Evolutionary conservation across 2,113 vertebrate genomes (phyloP).

Genomic region (Psilopsiagon aymara): DNA sequence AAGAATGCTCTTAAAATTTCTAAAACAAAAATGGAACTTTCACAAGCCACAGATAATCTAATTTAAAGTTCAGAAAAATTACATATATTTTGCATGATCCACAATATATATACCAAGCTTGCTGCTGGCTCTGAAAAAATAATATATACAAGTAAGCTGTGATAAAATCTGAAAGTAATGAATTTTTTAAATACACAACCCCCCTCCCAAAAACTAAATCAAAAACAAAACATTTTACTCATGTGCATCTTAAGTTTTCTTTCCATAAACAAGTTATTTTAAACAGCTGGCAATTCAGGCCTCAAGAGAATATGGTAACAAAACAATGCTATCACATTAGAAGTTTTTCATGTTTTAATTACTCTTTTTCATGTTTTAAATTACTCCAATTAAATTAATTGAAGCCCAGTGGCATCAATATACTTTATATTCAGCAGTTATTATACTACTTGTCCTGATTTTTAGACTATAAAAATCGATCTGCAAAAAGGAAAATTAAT

Average conservation of each 20-base stretch:
- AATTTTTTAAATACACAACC: neutral
- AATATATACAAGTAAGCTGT: neutral
- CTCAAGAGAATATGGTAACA: neutral
- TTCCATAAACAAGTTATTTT: neutral
- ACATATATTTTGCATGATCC: neutral
- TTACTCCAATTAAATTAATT: neutral
- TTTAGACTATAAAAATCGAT: neutral
- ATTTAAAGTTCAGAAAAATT: neutral
- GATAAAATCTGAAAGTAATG: neutral
- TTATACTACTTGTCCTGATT: neutral
- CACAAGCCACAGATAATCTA: neutral
- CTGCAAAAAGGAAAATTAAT: neutral
- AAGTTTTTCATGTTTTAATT: constrained; percentile 6
- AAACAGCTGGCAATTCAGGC: constrained; percentile 2
- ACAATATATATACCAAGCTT: neutral
- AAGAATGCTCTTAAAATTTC: neutral
- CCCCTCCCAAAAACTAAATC: neutral
- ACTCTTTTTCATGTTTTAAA: neutral
- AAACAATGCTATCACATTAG: neutral
- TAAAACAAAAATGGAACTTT: neutral
- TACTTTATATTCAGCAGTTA: neutral
- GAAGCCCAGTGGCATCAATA: neutral
- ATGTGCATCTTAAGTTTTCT: neutral
- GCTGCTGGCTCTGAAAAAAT: neutral
- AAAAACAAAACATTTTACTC: neutral